Conservation (phyloP, 2,888 invertebrate genomes). For the Beris chalybata region DNA sequence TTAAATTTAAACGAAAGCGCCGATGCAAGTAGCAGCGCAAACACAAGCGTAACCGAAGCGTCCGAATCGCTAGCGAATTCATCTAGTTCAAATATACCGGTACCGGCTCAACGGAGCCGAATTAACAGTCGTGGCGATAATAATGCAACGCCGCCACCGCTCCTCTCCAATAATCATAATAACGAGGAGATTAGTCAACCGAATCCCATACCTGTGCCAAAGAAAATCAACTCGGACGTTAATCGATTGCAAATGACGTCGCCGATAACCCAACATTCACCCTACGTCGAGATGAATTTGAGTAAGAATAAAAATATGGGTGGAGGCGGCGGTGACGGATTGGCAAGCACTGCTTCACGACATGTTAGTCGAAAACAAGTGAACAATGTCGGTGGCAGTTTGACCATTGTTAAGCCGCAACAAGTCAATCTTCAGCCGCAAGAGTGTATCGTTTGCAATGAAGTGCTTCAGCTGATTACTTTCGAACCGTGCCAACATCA, state of each 20-base stretch:
- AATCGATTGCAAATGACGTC: slow-evolving; percentile 24
- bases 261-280: slow-evolving; percentile 31
- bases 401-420: slow-evolving; percentile 21
- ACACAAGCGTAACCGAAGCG: slow-evolving; percentile 25
- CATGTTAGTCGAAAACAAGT: slow-evolving; percentile 39
- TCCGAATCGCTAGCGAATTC: background rate
- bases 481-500: slow-evolving; percentile 76
- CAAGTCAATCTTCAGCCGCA: slow-evolving; percentile 50
- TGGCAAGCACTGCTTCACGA: slow-evolving; percentile 33
- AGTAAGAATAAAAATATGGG: slow-evolving; percentile 36
- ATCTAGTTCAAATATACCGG: background rate
- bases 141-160: slow-evolving; percentile 39
- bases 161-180: slow-evolving; percentile 32
- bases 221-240: slow-evolving; percentile 48
- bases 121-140: slow-evolving; percentile 28
- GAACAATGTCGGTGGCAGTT: slow-evolving; percentile 32
- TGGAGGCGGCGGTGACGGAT: slow-evolving; percentile 26
- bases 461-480: slow-evolving; percentile 64
- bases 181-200: slow-evolving; percentile 17
- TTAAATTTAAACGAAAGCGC: slow-evolving; percentile 38
- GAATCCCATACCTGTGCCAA: slow-evolving; percentile 38
- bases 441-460: slow-evolving; percentile 74
- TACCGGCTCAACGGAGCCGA: slow-evolving; percentile 12
- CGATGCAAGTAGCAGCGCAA: slow-evolving; percentile 32
- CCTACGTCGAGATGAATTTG: slow-evolving; percentile 43